A percentile compares a stretch with the other conserved stretches of the same genome.
Conservation (phyloP, 2,888 invertebrate species). For the Thumatha senex region DNA sequence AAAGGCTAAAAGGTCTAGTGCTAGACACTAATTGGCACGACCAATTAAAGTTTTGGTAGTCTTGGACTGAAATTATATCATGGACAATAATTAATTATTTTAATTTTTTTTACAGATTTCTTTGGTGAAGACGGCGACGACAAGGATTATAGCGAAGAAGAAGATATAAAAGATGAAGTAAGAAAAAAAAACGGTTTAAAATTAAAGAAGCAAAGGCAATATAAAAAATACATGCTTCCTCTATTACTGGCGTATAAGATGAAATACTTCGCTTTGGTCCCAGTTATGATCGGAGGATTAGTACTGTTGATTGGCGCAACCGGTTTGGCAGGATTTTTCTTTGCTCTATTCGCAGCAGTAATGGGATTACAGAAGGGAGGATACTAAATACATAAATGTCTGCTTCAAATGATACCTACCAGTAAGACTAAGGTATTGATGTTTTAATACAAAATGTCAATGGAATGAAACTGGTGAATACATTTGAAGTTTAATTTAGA, state of each 20-base stretch:
- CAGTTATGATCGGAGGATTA: conserved; percentile 88
- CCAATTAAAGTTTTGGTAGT: no score
- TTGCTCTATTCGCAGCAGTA: conserved; percentile 92
- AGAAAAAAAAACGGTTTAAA: conserved; percentile 38
- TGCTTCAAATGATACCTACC: conserved; percentile 17
- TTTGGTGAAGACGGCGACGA: conserved; percentile 65
- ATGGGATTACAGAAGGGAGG: conserved; percentile 87
- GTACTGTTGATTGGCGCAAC: conserved; percentile 90
- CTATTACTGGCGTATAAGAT: conserved; percentile 92
- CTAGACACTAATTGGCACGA: no score
- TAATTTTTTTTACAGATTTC: conserved; percentile 59
- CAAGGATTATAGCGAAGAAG: conserved; percentile 56
- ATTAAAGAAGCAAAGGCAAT: conserved; percentile 72
- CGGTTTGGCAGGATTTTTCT: conserved; percentile 93
- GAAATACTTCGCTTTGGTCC: conserved; percentile 91
- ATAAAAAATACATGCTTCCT: conserved; percentile 88
- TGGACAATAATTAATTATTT: no score
- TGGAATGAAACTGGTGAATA: neutral
- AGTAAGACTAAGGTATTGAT: neutral
- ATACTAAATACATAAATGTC: conserved; percentile 49
- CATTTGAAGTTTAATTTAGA: conserved; percentile 23
- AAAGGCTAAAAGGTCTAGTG: no score
- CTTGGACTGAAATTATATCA: no score
- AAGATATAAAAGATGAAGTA: conserved; percentile 42
- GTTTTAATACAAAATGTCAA: neutral